These are phyloP conservation scores for Pipistrellus kuhlii DNA, from an alignment of 2,797 vertebrate species.

Conservation along the genomic window DNA sequence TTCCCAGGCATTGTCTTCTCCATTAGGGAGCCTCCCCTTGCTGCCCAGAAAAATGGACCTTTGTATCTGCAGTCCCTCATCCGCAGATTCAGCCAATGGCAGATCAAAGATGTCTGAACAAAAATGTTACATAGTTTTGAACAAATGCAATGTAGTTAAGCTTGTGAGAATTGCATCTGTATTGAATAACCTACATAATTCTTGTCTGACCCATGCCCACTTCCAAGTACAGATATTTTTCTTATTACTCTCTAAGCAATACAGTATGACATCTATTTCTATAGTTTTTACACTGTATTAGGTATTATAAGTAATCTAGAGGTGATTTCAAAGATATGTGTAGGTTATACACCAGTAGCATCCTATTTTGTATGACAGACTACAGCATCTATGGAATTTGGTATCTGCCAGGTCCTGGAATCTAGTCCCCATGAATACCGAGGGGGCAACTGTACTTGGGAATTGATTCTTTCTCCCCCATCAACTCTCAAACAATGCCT, in stretches of 20 bases:
- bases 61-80: not conserved
- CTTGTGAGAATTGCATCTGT: not conserved
- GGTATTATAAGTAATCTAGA: not conserved
- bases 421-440: no score
- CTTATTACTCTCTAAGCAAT: not conserved
- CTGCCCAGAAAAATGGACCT: not conserved
- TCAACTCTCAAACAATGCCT: not conserved
- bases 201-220: no score
- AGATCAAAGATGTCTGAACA: not conserved
- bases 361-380: not conserved
- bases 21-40: not conserved
- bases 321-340: not conserved
- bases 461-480: not conserved
- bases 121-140: not conserved
- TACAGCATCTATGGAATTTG: not conserved
- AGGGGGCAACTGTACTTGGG: not conserved
- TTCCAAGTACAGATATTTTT: not conserved
- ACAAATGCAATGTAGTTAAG: not conserved
- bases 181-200: not conserved
- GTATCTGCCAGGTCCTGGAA: not conserved
- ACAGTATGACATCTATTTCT: not conserved
- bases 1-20: fast-evolving
- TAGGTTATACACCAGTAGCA: not conserved
- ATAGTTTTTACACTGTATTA: not conserved
- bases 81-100: not conserved